These are phyloP conservation scores for Cyclina sinensis DNA, from an alignment of 1,140 invertebrate genomes.

Conservation along the genomic window DNA sequence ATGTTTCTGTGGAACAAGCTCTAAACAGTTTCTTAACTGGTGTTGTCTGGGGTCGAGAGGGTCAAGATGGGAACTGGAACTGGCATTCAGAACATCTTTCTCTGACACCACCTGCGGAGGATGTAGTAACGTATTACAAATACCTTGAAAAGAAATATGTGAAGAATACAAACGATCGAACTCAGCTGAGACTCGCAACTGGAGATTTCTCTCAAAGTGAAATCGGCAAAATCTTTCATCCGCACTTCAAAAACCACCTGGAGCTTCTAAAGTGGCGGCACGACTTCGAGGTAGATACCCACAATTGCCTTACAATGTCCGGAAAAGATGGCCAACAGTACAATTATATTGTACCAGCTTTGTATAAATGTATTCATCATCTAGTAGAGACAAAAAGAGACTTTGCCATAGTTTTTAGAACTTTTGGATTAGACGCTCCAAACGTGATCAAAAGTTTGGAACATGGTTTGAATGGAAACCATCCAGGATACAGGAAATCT, in stretches of 20 bases:
- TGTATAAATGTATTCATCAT: constrained; percentile 81
- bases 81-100: constrained; percentile 80
- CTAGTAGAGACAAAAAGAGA: constrained; percentile 78
- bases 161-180: constrained; percentile 78
- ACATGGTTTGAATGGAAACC: constrained; percentile 78
- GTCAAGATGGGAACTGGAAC: constrained; percentile 74
- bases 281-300: constrained; percentile 22
- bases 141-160: constrained; percentile 82
- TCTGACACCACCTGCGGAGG: constrained; percentile 73
- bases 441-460: constrained; percentile 82
- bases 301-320: constrained; percentile 77
- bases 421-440: constrained; percentile 83
- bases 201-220: constrained; percentile 81
- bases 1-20: constrained; percentile 84
- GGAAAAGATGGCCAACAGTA: constrained; percentile 80
- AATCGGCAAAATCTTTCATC: constrained; percentile 76
- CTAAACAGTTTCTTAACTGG: constrained; percentile 84
- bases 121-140: constrained; percentile 83
- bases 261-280: constrained; percentile 77
- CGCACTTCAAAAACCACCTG: constrained; percentile 80
- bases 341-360: constrained; percentile 85
- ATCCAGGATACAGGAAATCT: constrained; percentile 78
- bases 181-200: constrained; percentile 76
- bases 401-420: constrained; percentile 83
- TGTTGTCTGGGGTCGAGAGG: constrained; percentile 82